Base-by-base conservation (phyloP, 2,797 vertebrate genomes). In the Remorina albescens region DNA sequence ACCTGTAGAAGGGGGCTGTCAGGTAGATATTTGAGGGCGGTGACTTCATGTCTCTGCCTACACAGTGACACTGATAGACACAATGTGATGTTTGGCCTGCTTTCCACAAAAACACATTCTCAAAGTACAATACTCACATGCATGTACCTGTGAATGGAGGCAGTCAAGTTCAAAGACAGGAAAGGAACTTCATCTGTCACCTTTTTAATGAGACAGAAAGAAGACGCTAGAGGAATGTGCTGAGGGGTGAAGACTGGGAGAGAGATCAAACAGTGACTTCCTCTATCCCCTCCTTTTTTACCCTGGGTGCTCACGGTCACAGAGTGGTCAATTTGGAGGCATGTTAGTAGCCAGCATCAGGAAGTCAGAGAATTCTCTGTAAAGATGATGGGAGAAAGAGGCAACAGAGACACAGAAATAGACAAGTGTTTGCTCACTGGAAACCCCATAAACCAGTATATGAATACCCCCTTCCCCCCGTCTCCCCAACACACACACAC, bases 351-450 rank as follows among this genome's bases (percentile, higher is more conserved):
- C 50, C 69, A 71, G 50, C 53, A 47, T 77, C 58, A 77, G 71
- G 71, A 77, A 47, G 72, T 83, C 73, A 81, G 80, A 85, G 72
- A 85, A 76, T 78, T 81, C 74, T 86, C 81, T 86, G 74, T 85
- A 55, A 50, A 75, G 49, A 76, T 62, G 49, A 51, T 74, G 62
- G 64, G 55, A 81, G 74, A 81, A 63, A 73, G 73, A 75, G 49
- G 72, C 61, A 46, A 80, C 71, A 85, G 69, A 83, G 41, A 76
- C 53, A 55, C 82, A 88, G 81, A 90, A 93, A 93, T 90, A 93
- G 88, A 90, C 67, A 58, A 8, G 32, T 93, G 83, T 94, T 93
- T 92, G 80, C 89, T 85, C 86, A 76, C 78, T 82, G 81, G 82
- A 81, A 90, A 92, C 71, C 71, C 84, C 63, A 74, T 62, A 79